Percentiles rank a stretch among this genome's conserved stretches.
Conservation (phyloP, 2,113 vertebrate genomes). For the Ageneiosus marmoratus region DNA sequence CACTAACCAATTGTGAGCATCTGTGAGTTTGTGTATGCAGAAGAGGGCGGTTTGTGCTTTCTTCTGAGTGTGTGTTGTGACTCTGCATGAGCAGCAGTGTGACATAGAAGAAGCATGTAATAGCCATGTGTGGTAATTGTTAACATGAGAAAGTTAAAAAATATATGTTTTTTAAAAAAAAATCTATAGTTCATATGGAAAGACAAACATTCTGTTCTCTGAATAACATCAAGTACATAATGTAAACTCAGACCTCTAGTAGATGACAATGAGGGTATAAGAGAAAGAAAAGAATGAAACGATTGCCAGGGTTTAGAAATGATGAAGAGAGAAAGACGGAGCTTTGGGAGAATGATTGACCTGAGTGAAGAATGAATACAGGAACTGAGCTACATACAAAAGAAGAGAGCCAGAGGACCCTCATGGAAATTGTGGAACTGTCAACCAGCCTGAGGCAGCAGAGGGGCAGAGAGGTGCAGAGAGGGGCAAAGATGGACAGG, state of each 20-base stretch:
- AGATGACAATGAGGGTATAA: slow-evolving; percentile 1
- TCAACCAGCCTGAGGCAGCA: slow-evolving; percentile 58
- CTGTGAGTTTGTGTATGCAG: background rate
- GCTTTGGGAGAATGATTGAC: slow-evolving; percentile 41
- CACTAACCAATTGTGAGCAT: background rate
- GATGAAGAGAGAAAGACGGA: background rate
- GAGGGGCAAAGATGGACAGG: slow-evolving; percentile 17
- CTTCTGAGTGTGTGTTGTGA: background rate
- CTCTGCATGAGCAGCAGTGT: background rate
- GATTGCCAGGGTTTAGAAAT: slow-evolving; percentile 1
- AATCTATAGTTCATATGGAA: background rate
- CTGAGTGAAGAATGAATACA: background rate
- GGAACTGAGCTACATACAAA: slow-evolving; percentile 64
- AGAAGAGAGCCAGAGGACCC: slow-evolving; percentile 61
- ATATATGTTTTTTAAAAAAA: too few relatives aligned
- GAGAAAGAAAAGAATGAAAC: background rate
- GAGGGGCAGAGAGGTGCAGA: slow-evolving; percentile 47
- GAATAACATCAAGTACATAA: background rate
- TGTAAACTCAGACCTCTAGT: slow-evolving; percentile 9
- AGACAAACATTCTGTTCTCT: background rate
- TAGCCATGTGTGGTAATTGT: background rate
- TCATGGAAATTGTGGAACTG: slow-evolving; percentile 59
- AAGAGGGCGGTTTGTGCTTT: background rate
- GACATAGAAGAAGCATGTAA: background rate
- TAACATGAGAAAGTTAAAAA: background rate